phyloP scores from a whole-genome alignment of 1,140 invertebrate genomes.

The Matsumurasca onukii region DNA sequence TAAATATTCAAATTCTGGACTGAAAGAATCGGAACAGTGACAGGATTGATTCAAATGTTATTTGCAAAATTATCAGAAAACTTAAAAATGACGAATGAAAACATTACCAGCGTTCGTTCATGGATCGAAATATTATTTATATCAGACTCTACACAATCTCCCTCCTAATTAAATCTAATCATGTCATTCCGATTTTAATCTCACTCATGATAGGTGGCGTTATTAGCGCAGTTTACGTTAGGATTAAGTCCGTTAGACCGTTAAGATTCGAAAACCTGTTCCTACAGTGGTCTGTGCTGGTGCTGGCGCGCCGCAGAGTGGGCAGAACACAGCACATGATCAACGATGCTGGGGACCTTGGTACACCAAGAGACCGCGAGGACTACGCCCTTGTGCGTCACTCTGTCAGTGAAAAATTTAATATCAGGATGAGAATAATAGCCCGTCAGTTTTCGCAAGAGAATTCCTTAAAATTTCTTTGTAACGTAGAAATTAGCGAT shows the following conservation, averaged over 20 bases:
- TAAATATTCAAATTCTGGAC: too few species aligned
- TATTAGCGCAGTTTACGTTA: neutral
- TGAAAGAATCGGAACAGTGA: too few species aligned
- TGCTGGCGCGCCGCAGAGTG: neutral
- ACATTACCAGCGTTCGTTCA: too few species aligned
- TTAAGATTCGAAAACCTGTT: neutral
- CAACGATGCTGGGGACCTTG: neutral
- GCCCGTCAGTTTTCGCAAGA: neutral
- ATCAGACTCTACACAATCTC: too few species aligned
- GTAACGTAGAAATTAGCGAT: neutral
- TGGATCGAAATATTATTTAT: too few species aligned
- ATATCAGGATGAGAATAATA: too few species aligned
- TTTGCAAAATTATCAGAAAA: too few species aligned
- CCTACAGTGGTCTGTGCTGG: neutral
- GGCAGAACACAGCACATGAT: neutral
- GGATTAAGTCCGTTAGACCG: neutral
- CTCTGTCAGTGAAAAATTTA: neutral
- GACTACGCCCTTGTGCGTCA: neutral
- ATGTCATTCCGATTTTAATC: neutral
- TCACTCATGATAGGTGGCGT: neutral
- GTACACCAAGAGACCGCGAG: neutral
- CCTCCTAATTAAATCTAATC: neutral
- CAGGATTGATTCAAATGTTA: too few species aligned
- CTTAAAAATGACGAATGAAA: too few species aligned
- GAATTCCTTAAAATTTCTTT: neutral